Percentiles rank a stretch among this genome's conserved stretches.
Conservation (phyloP, 2,113 vertebrate species). For the Toxostoma redivivum region DNA sequence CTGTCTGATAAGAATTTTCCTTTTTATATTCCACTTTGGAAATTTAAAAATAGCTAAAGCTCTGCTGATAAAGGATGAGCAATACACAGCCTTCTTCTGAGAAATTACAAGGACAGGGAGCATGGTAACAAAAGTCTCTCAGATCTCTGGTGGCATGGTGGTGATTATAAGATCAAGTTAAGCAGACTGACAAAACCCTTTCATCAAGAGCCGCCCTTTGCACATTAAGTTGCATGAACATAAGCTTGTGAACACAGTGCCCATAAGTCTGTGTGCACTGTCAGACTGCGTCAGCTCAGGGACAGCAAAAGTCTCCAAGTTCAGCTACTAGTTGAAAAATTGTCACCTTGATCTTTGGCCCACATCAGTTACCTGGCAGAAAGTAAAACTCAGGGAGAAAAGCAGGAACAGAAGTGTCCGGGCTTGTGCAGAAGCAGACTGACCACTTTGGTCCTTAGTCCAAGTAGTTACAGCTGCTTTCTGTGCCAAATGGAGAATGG, state of each 20-base stretch:
- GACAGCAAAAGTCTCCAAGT: background rate
- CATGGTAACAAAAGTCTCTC: background rate
- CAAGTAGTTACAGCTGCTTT: background rate
- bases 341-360: background rate
- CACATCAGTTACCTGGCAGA: background rate
- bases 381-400: background rate
- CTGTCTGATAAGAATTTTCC: background rate
- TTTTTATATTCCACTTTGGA: background rate
- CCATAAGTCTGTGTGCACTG: accelerated
- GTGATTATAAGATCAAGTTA: background rate
- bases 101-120: background rate
- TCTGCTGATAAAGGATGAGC: background rate
- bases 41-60: background rate
- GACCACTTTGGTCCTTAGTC: accelerated
- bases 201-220: background rate
- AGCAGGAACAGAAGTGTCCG: background rate
- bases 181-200: background rate
- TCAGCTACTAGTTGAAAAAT: background rate
- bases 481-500: background rate
- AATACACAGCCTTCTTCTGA: background rate
- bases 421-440: background rate
- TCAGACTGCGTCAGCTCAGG: background rate
- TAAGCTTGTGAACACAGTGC: background rate
- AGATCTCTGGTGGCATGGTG: background rate
- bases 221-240: background rate